Evolutionary conservation across 2,888 invertebrate species (phyloP), one percentile per base, ranked within the genome.

Genomic region (Carabus problematicus): DNA sequence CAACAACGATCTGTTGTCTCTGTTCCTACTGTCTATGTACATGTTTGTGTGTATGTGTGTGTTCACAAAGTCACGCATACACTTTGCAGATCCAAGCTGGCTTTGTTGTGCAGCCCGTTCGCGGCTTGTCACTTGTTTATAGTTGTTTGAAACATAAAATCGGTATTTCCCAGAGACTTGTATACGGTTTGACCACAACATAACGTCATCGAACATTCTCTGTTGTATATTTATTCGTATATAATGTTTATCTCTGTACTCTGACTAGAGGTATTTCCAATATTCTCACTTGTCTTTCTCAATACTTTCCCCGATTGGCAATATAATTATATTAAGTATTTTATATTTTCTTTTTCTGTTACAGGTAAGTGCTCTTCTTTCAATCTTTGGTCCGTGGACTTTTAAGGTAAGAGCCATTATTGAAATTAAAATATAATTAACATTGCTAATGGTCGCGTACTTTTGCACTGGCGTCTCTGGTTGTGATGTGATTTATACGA

Each of bases 311-410:
- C n/a, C n/a, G n/a, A n/a, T n/a, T n/a, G n/a, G n/a, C n/a, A n/a
- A n/a, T n/a, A n/a, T n/a, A n/a, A n/a, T n/a, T n/a, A n/a, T n/a
- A n/a, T n/a, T n/a, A n/a, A n/a, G n/a, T n/a, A n/a, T n/a, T n/a
- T n/a, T n/a, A n/a, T n/a, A n/a, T n/a, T n/a, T n/a, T 52, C 16
- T 14, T 18, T 43, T 11, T 66, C 49, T 66, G 29, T 66, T 66
- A 41, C 47, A 66, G 66, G 66, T 66, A 59, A 47, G 59, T 49
- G 52, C 0, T 9, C 12, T 52, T 52, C 52, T 49, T 43, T 11
- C 11, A 11, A 47, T 47, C n/a, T 9, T 16, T 52, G 3, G 1
- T 49, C 49, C 8, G 49, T 49, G 49, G 49, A 49, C 7, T 16
- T 49, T 11, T 11, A 49, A 49, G 49, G 49, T 49, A 49, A 49